phyloP scores from a whole-genome alignment of 2,113 vertebrate species.

The Serilophus lunatus region DNA sequence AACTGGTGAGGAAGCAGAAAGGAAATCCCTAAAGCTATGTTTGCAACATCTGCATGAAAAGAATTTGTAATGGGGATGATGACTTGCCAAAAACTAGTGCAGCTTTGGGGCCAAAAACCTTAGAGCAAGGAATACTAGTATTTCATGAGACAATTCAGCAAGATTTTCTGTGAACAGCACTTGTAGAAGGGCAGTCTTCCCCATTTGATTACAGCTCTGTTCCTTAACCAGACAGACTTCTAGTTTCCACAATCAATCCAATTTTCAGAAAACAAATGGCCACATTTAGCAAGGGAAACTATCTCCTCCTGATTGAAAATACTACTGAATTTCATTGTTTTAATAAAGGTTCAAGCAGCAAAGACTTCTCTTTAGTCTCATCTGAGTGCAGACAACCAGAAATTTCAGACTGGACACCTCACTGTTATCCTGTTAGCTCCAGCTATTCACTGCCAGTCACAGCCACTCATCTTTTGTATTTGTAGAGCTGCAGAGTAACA shows the following conservation, averaged over 20 bases:
- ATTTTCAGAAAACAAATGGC: not conserved
- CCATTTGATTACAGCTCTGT: not conserved
- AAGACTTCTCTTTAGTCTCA: not conserved
- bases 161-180: not conserved
- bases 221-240: not conserved
- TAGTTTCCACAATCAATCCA: not conserved
- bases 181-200: not conserved
- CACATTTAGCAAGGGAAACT: not conserved
- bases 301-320: not conserved
- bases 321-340: not conserved
- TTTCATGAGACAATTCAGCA: not conserved
- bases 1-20: slow-evolving; percentile 42
- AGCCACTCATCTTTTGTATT: not conserved
- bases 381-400: not conserved
- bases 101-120: not conserved
- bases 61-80: not conserved
- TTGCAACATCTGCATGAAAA: not conserved
- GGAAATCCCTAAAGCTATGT: slow-evolving; percentile 4
- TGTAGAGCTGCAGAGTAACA: not conserved
- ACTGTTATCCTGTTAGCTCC: not conserved
- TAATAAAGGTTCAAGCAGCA: not conserved
- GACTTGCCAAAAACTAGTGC: not conserved
- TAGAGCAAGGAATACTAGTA: not conserved
- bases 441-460: not conserved
- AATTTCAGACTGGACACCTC: not conserved